Evolutionary conservation across 2,888 invertebrate species (phyloP).

Genomic region (Platycnemis pennipes): DNA sequence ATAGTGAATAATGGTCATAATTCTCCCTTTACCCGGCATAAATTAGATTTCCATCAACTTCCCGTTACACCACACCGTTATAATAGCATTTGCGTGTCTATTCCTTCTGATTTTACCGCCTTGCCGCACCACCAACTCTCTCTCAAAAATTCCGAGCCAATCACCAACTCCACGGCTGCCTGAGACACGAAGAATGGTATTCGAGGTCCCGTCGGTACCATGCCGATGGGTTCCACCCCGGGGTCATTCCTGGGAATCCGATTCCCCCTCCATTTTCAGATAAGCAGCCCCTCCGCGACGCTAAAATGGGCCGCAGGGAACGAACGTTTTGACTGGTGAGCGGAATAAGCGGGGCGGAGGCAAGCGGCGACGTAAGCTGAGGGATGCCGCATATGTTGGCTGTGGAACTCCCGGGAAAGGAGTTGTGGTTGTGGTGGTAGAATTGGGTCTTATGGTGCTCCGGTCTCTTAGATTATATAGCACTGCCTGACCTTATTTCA

Average conservation of each 20-base stretch:
- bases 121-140: neutral
- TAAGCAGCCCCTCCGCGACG: neutral
- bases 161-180: neutral
- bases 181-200: neutral
- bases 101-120: neutral
- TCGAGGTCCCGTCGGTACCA: neutral
- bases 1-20: neutral
- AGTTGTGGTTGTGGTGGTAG: too few species aligned
- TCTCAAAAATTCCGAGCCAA: neutral
- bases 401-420: too few species aligned
- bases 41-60: neutral
- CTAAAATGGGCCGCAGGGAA: neutral
- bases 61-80: neutral
- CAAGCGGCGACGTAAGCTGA: neutral
- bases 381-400: too few species aligned
- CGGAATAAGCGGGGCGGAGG: neutral
- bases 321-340: neutral
- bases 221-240: neutral
- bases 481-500: too few species aligned
- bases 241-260: neutral
- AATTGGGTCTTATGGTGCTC: too few species aligned
- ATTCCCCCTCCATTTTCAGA: neutral
- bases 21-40: neutral
- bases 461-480: too few species aligned
- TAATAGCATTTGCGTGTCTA: neutral